Evolutionary conservation across 2,888 invertebrate genomes (phyloP), one percentile per base, ranked within the genome.

Genomic region (Cephus spinipes): DNA sequence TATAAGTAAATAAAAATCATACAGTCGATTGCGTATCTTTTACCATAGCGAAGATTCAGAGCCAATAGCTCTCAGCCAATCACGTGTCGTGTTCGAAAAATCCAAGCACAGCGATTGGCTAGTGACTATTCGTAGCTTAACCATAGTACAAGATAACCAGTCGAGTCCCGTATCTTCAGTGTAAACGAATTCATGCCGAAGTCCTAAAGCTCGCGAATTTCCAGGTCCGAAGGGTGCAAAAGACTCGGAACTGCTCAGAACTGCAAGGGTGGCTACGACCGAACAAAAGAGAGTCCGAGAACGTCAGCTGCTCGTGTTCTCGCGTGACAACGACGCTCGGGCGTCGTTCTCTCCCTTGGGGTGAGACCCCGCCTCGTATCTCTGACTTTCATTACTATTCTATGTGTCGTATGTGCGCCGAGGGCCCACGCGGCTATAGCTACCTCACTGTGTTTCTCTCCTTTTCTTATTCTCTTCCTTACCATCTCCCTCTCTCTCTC

Each of bases 231-330:
- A 74, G 74, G 69, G 34, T 31, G 31, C 55, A 9, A 55, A 55
- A 55, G 55, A 55, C 55, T 55, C 55, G 9, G 23, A 55, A 55
- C 55, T 55, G 55, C 74, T 75, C 77, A 71, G 77, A 74, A 77
- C 74, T 33, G 71, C 31, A 71, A 33, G 71, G 71, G 71, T 31
- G 71, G 31, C 33, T 71, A 23, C 71, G 71, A 71, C 12, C 71
- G 71, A 71, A 71, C 71, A 69, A 40, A 74, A 40, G 76, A 12
- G 75, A 55, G 78, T 77, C 80, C 82, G 82, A 83, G 84, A 85
- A 84, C 88, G 88, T 89, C 88, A 89, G 89, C 87, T 88, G 89
- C 87, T 81, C 81, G 83, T 84, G 87, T 88, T 88, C 88, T 89
- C 87, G 89, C 89, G 89, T 89, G 89, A 89, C 89, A 86, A 86